Percentiles rank a stretch among this genome's conserved stretches.
These are phyloP conservation scores for Amyelois transitella DNA, from an alignment of 1,140 invertebrate species.

Conservation along the genomic window DNA sequence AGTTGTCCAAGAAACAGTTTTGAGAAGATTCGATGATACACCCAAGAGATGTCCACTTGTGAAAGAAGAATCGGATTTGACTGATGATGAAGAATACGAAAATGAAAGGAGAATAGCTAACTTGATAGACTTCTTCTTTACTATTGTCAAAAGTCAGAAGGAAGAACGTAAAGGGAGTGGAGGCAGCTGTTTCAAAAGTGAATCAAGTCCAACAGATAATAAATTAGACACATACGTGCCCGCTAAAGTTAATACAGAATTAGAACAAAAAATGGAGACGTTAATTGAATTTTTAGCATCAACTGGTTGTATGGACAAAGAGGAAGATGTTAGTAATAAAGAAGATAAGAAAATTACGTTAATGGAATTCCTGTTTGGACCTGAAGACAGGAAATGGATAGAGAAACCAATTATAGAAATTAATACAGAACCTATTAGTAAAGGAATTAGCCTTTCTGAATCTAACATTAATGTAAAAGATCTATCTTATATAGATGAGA, in stretches of 20 bases:
- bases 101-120: slow-evolving; percentile 61
- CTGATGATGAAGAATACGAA: slow-evolving; percentile 52
- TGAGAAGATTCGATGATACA: slow-evolving; percentile 48
- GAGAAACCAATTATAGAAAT: slow-evolving; percentile 57
- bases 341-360: slow-evolving; percentile 64
- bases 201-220: slow-evolving; percentile 50
- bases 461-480: slow-evolving; percentile 63
- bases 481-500: slow-evolving; percentile 67
- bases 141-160: slow-evolving; percentile 67
- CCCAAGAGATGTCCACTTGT: slow-evolving; percentile 52
- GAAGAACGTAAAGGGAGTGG: slow-evolving; percentile 58
- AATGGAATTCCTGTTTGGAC: slow-evolving; percentile 65
- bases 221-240: slow-evolving; percentile 47
- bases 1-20: slow-evolving; percentile 68
- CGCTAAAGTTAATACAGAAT: slow-evolving; percentile 53
- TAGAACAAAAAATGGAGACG: slow-evolving; percentile 69
- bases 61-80: slow-evolving; percentile 59
- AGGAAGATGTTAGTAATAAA: slow-evolving; percentile 33
- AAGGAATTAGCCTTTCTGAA: slow-evolving; percentile 50
- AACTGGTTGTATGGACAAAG: slow-evolving; percentile 54
- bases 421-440: slow-evolving; percentile 20
- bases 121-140: slow-evolving; percentile 70
- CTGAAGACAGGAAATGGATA: slow-evolving; percentile 42
- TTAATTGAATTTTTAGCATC: slow-evolving; percentile 64
- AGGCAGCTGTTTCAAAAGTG: slow-evolving; percentile 66